Evolutionary conservation across 2,888 invertebrate genomes (phyloP), one percentile per base, ranked within the genome.

Genomic region (Vannuccia rotundouncinata): DNA sequence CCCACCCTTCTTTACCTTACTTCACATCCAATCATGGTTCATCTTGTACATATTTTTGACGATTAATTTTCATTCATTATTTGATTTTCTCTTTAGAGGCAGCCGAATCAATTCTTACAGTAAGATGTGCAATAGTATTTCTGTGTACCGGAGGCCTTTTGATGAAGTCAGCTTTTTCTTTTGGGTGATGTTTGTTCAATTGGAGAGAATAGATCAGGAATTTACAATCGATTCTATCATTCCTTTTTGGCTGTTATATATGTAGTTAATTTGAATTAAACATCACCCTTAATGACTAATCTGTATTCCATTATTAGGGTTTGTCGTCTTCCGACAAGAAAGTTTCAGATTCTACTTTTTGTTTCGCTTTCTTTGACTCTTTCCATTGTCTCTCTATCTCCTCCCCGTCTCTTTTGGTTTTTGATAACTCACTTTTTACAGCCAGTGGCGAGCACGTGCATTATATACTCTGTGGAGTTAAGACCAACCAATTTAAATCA

Each of bases 61-160:
- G 17, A 45, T 45, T 17, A 17, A 45, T 45, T 17, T 45, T 45
- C 10, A 45, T 45, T 45, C 17, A 17, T 45, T 45, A 5, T 13
- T 45, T 45, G 45, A 45, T 45, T 45, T 45, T 45, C 45, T 45
- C 45, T 45, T 13, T 13, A 45, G 22, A 66, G 66, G 66, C 66
- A 66, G 66, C 66, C 25, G 66, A 5, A 22, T n/a, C 22, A 17
- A 22, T 66, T 13, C 66, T 66, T 66, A 66, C 66, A 66, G 2
- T 27, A 66, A 66, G 66, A 66, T 27, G 66, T 66, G 66, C 66
- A 66, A 66, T 66, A 66, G 66, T 27, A 66, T 66, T 66, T 66
- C 66, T 66, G 66, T 66, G 66, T 22, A 66, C 25, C 66, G n/a
- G n/a, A n/a, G n/a, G n/a, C n/a, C n/a, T n/a, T n/a, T n/a, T n/a